These are phyloP conservation scores for Champsocephalus esox DNA, from an alignment of 2,797 vertebrate genomes.

Conservation along the genomic window DNA sequence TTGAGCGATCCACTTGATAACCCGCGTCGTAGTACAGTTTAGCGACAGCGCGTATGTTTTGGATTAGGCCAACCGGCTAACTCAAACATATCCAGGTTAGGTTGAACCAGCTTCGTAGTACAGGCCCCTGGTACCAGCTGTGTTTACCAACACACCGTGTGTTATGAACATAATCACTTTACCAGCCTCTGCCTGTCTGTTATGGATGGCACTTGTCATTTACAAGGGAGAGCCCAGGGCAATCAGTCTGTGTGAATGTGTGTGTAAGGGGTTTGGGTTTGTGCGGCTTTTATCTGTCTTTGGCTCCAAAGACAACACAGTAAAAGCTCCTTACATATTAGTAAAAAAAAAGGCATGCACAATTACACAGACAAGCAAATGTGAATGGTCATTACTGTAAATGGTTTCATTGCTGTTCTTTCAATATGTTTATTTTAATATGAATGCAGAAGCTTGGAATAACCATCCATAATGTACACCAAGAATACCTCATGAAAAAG, in stretches of 20 bases:
- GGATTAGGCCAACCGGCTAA: too few relatives aligned
- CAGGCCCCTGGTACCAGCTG: conserved; percentile 68
- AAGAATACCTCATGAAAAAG: not conserved
- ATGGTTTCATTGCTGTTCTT: too few relatives aligned
- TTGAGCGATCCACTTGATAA: too few relatives aligned
- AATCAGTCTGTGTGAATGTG: conserved; percentile 65
- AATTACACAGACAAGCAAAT: conserved; percentile 27
- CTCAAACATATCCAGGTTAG: too few relatives aligned
- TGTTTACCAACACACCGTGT: conserved; percentile 78
- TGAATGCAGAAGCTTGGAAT: not conserved
- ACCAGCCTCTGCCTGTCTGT: conserved; percentile 74
- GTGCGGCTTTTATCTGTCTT: conserved; percentile 36
- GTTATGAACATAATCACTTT: conserved; percentile 83
- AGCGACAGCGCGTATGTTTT: too few relatives aligned
- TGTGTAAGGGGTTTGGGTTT: conserved; percentile 18
- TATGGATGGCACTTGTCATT: conserved; percentile 84
- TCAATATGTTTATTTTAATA: not conserved
- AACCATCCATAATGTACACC: not conserved
- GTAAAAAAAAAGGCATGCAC: conserved; percentile 18
- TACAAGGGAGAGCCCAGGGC: conserved; percentile 72
- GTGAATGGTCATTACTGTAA: not conserved
- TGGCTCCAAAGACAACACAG: conserved; percentile 19
- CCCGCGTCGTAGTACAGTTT: too few relatives aligned
- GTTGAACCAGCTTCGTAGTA: too few relatives aligned
- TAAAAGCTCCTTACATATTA: conserved; percentile 38